Conservation (phyloP, 2,797 vertebrate species). For the Neostethus bicornis region DNA sequence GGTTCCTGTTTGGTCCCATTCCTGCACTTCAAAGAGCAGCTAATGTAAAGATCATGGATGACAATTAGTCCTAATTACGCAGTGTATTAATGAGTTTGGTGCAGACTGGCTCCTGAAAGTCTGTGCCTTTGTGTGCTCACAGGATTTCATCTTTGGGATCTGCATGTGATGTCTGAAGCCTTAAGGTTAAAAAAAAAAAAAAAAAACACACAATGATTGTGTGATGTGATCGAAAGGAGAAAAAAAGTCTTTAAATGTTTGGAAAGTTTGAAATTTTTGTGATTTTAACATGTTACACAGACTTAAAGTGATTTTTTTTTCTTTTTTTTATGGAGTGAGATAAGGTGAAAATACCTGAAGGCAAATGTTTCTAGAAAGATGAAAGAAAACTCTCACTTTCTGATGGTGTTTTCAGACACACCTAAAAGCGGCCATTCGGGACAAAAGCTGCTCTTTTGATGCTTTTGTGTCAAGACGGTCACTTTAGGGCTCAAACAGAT, state of each 20-base stretch:
- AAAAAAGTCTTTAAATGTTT: background rate
- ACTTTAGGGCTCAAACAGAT: background rate
- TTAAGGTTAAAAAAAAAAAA: no score
- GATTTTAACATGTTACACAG: no score
- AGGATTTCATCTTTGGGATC: slow-evolving; percentile 16
- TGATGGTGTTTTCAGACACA: slow-evolving; percentile 35
- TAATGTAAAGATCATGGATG: slow-evolving; percentile 76
- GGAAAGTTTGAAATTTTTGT: background rate
- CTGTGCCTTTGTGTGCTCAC: slow-evolving; percentile 66
- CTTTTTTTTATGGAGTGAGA: no score
- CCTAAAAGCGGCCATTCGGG: slow-evolving; percentile 21
- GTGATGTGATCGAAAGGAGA: slow-evolving; percentile 38
- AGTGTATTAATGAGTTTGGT: slow-evolving; percentile 73
- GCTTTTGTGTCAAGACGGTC: background rate
- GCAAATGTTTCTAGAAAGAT: slow-evolving; percentile 62
- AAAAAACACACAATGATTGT: slow-evolving; percentile 30
- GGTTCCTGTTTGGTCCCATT: slow-evolving; percentile 53
- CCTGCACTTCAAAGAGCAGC: slow-evolving; percentile 73
- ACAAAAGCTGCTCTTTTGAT: slow-evolving; percentile 28
- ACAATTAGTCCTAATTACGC: slow-evolving; percentile 80
- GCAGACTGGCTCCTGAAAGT: slow-evolving; percentile 77
- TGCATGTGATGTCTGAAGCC: slow-evolving; percentile 30
- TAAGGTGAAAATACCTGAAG: background rate
- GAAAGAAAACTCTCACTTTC: slow-evolving; percentile 70
- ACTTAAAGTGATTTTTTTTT: background rate